Evolutionary conservation across 2,797 vertebrate genomes (phyloP), one percentile per base, ranked within the genome.

Genomic region (Phalanger gymnotis): DNA sequence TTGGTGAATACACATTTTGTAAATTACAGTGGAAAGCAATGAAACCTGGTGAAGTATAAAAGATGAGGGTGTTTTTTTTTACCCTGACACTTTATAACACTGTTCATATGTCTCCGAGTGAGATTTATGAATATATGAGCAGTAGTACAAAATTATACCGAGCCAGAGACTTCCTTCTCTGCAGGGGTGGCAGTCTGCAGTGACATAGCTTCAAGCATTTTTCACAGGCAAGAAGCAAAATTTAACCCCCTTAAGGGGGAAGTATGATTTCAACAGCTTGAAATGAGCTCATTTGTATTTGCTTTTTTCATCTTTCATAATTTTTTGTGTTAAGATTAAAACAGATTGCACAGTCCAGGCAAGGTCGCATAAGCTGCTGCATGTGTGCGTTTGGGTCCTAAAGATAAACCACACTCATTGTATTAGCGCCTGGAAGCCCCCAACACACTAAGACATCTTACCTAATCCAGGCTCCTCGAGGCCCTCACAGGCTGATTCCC

Each of bases 171-270:
- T 99, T 98, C 99, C 99, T 98, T 99, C 99, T 54, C 99, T 90
- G 98, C 97, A 34, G 99, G 99, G 99, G 98, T 94, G 99, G 98
- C 99, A 99, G 98, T 98, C 99, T 99, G 98, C 99, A 99, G 98
- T 99, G 99, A 99, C 99, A 98, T 99, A 98, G 99, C 99, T 99
- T 99, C 98, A 97, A 98, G 98, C 99, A 99, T 98, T 99, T 98
- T 99, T 99, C 99, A 99, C 99, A 99, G 99, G 98, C 99, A 99
- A 98, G 99, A 99, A 99, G 99, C 98, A 98, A 98, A 98, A 98
- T 98, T 98, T 98, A 98, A 98, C 98, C 97, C 98, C 98, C 98
- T 97, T 98, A 98, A 98, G 98, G 98, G 66, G 98, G 97, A 98
- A 97, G 98, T 98, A 96, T 96, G 97, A 98, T 97, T 98, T 98